phyloP scores from a whole-genome alignment of 1,140 invertebrate species.

The Pseudomyrmex pallidus region DNA sequence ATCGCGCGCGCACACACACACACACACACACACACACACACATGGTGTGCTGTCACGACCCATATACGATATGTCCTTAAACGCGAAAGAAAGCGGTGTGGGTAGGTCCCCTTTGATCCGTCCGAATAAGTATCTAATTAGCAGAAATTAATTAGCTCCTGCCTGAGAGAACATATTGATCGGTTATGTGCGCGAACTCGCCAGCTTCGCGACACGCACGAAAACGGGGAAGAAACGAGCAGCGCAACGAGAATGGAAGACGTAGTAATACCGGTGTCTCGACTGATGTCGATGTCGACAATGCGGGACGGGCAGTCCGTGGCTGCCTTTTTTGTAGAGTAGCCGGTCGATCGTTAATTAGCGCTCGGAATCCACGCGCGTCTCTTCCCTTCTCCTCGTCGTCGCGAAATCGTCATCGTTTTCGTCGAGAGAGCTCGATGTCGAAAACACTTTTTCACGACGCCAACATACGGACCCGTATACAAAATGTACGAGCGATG shows the following conservation, averaged over 20 bases:
- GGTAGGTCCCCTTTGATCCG: not conserved
- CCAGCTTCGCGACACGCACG: conserved; percentile 17
- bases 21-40: no score
- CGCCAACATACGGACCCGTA: not conserved
- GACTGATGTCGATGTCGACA: conserved; percentile 68
- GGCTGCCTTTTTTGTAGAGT: conserved; percentile 61
- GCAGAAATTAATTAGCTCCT: conserved; percentile 59
- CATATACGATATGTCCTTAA: conserved; percentile 17
- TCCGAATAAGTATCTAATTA: conserved; percentile 52
- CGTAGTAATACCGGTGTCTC: conserved; percentile 69
- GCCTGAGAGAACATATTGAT: conserved; percentile 37
- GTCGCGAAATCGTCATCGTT: conserved; percentile 70
- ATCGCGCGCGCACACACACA: not conserved
- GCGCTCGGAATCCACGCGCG: conserved; percentile 69
- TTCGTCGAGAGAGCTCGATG: not conserved
- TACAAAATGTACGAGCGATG: conserved; percentile 21
- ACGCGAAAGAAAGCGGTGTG: conserved; percentile 19
- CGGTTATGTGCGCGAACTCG: conserved; percentile 43
- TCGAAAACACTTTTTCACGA: conserved; percentile 55
- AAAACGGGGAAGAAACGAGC: conserved; percentile 22
- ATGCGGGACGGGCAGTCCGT: conserved; percentile 60
- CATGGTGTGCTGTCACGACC: not conserved
- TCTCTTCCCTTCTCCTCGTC: conserved; percentile 4
- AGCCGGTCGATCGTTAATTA: conserved; percentile 74
- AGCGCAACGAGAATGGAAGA: conserved; percentile 63